Evolutionary conservation across 2,113 vertebrate species (phyloP).

Genomic region (Manacus vitellinus): DNA sequence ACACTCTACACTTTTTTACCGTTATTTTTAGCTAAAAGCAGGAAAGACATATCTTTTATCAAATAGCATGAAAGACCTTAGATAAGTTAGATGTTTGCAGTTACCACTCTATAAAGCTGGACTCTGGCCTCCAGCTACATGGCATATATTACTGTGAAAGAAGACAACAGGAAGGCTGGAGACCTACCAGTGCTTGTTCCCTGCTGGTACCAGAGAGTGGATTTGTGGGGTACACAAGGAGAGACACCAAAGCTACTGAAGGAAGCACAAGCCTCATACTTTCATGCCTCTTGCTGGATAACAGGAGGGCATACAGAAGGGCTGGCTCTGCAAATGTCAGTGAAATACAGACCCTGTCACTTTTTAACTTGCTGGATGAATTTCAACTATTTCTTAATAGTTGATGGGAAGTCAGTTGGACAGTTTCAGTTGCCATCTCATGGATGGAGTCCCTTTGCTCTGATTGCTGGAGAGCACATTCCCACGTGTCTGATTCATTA

Average conservation of each 20-base stretch:
- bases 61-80: not conserved
- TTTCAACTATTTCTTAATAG: constrained; percentile 21
- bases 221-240: not conserved
- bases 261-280: not conserved
- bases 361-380: not conserved
- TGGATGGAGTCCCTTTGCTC: not conserved
- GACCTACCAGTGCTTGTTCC: not conserved
- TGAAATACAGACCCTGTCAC: not conserved
- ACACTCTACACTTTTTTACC: not conserved
- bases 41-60: not conserved
- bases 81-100: not conserved
- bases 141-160: not conserved
- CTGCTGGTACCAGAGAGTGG: not conserved
- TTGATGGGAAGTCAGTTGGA: not conserved
- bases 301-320: not conserved
- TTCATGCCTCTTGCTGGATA: not conserved
- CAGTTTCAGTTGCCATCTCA: not conserved
- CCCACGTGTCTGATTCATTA: not conserved
- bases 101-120: not conserved
- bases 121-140: not conserved
- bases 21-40: constrained; percentile 26
- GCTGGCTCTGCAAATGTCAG: not conserved
- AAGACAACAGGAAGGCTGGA: constrained; percentile 11
- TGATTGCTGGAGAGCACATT: not conserved
- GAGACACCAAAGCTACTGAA: not conserved